Conservation (phyloP, 2,797 vertebrate genomes). For the Gephyroberyx darwinii region DNA sequence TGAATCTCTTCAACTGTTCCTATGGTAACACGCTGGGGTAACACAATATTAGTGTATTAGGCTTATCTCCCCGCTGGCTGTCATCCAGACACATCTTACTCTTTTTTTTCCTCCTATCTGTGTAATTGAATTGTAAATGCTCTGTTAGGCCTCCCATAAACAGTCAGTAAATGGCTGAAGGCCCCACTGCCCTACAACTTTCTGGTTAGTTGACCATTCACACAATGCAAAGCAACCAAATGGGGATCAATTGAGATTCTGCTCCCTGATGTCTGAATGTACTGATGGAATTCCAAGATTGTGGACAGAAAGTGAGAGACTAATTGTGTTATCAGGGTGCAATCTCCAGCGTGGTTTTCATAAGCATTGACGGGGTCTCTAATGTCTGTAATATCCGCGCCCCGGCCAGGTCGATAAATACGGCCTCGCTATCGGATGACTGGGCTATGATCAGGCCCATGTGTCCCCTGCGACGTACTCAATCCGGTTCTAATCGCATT, state of each 20-base stretch:
- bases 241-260: slow-evolving; percentile 71
- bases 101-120: slow-evolving; percentile 73
- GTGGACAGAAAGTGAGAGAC: slow-evolving; percentile 74
- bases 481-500: slow-evolving; percentile 85
- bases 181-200: slow-evolving; percentile 60
- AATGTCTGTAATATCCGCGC: slow-evolving; percentile 79
- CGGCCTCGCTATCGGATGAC: slow-evolving; percentile 81
- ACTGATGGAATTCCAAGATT: slow-evolving; percentile 81
- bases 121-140: slow-evolving; percentile 87
- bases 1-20: slow-evolving; percentile 82
- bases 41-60: slow-evolving; percentile 87
- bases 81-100: slow-evolving; percentile 82
- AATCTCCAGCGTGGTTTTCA: slow-evolving; percentile 76
- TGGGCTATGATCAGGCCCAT: slow-evolving; percentile 83
- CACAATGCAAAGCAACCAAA: slow-evolving; percentile 55
- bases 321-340: slow-evolving; percentile 78
- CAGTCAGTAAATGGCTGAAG: slow-evolving; percentile 75
- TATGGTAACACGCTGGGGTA: slow-evolving; percentile 84
- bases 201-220: slow-evolving; percentile 68
- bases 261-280: slow-evolving; percentile 73
- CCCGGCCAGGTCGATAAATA: slow-evolving; percentile 79
- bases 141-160: slow-evolving; percentile 79
- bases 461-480: slow-evolving; percentile 81
- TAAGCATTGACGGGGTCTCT: slow-evolving; percentile 75
- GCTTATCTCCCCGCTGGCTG: slow-evolving; percentile 84